A percentile compares a stretch with the other conserved stretches of the same genome.
These are phyloP conservation scores for Paracanthobrama guichenoti DNA, from an alignment of 2,113 vertebrate genomes.

Conservation along the genomic window DNA sequence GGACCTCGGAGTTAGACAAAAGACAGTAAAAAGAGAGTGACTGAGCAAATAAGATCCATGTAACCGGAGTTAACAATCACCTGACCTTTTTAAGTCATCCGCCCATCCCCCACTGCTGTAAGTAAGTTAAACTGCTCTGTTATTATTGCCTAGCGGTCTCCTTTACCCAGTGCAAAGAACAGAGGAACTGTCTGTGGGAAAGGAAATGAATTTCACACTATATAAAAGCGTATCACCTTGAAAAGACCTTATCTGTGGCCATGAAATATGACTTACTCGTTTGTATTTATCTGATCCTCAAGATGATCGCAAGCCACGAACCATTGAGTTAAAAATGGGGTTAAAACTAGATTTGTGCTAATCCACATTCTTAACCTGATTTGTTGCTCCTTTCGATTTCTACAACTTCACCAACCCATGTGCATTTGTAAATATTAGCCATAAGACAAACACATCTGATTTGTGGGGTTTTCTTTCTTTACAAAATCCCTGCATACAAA, in stretches of 20 bases:
- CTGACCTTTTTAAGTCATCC: conserved; percentile 52
- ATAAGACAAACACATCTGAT: neutral
- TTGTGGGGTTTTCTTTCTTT: neutral
- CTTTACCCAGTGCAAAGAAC: conserved; percentile 9
- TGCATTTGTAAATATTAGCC: neutral
- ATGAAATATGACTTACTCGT: conserved; percentile 3
- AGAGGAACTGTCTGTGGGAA: neutral
- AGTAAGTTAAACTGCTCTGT: conserved; percentile 11
- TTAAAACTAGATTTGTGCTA: conserved; percentile 13
- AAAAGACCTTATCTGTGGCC: neutral
- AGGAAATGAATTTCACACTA: neutral
- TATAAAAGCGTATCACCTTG: neutral
- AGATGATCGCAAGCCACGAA: neutral
- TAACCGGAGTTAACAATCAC: conserved; percentile 61
- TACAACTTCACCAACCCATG: neutral
- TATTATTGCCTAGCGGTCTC: neutral
- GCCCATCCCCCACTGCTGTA: conserved; percentile 18
- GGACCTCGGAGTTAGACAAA: conserved; percentile 37
- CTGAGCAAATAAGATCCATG: conserved; percentile 49
- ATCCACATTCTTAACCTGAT: conserved; percentile 14
- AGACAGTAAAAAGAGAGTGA: conserved; percentile 38
- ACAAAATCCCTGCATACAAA: neutral
- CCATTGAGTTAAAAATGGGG: neutral
- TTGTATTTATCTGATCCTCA: neutral
- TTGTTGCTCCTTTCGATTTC: neutral